A percentile compares a stretch with the other conserved stretches of the same genome.
Evolutionary conservation across 2,113 vertebrate genomes (phyloP).

Genomic region (Carlito syrichta): DNA sequence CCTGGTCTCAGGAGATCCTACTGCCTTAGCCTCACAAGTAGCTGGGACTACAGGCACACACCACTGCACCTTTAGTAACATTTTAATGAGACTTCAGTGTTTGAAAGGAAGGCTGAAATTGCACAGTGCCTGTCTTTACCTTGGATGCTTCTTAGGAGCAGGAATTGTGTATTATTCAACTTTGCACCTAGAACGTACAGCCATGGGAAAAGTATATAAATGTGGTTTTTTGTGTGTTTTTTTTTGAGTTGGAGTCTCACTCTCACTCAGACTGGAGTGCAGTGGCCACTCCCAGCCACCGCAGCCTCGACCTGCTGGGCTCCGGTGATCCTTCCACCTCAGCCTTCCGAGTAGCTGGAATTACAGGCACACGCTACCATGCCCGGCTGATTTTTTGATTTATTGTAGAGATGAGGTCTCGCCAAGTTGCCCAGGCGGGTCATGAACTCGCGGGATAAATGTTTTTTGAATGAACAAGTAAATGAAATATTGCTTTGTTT

Average conservation of each 20-base stretch:
- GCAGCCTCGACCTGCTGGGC: no score
- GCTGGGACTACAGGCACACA: background rate
- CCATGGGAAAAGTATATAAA: background rate
- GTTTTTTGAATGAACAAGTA: constrained; percentile 19
- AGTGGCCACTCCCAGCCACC: no score
- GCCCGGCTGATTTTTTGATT: no score
- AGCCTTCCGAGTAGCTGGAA: no score
- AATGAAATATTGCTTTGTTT: constrained; percentile 32
- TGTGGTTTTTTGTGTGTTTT: no score
- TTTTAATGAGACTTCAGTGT: background rate
- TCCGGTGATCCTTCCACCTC: no score
- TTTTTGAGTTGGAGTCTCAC: no score
- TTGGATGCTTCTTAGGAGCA: background rate
- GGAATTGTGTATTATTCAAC: background rate
- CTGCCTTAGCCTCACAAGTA: background rate
- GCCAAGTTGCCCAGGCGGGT: no score
- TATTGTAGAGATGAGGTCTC: no score
- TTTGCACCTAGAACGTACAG: background rate
- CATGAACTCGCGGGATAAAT: no score
- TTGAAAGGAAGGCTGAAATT: background rate
- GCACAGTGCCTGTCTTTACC: background rate
- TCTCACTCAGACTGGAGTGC: no score
- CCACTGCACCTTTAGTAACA: background rate
- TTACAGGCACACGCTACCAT: no score
- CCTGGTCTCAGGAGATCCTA: background rate